Evolutionary conservation across 2,888 invertebrate species (phyloP), one percentile per base, ranked within the genome.

Genomic region (Andrena flavipes): DNA sequence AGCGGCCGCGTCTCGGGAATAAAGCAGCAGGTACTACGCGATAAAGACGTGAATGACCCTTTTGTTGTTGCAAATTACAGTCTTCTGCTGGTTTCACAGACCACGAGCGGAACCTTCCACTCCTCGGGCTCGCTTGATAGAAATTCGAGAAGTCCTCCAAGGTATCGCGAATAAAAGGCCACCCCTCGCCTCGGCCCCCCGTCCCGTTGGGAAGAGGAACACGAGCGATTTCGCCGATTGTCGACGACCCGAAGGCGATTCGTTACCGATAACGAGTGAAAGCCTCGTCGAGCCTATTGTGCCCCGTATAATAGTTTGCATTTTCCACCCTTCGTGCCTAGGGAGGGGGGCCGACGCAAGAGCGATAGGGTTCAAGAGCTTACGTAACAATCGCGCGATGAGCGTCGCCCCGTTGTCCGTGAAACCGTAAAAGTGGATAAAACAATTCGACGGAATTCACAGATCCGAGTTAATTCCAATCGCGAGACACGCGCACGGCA

Each of bases 31-130:
- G 20, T 30, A 42, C 16, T 13, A 20, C 42, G 59, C 60, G 59
- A 70, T 59, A 74, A 42, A 81, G 63, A 48, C 70, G 73, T 13
- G 65, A 81, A 75, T 10, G 67, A 84, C 82, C 82, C 88, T 85
- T 91, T 91, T 90, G 88, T 90, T 82, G 87, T 86, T 87, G 89
- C 88, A 91, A 92, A 91, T 91, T 91, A 88, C 90, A 85, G 85
- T 84, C 88, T 87, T 88, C 79, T 62, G 65, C 51, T 13, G 29
- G 56, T 56, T 42, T 23, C 16, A 8, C 29, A n/a, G 13, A 26
- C 10, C 63, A 26, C 51, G 23, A 54, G 2, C 23, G 49, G 69
- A 42, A n/a, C 59, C 59, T 77, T 74, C 74, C 75, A 56, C 54
- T 42, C 48, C 33, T 20, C 54, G 59, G 62, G 23, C n/a, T 74